Evolutionary conservation across 2,113 vertebrate genomes (phyloP).

Genomic region (Tragelaphus scriptus): DNA sequence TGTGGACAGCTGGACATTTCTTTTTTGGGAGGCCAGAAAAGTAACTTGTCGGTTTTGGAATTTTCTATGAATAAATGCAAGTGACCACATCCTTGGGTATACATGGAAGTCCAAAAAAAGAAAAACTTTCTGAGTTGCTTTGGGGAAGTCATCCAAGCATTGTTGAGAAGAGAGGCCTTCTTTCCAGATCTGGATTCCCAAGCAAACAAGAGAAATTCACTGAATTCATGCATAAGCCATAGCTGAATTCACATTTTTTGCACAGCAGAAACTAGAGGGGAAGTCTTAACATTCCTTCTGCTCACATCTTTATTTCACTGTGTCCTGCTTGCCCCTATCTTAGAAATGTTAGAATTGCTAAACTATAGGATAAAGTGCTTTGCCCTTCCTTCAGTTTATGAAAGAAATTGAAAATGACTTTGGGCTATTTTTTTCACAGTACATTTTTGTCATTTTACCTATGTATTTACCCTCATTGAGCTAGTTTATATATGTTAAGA

Average conservation of each 20-base stretch:
- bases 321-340: not conserved
- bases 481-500: not conserved
- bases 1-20: not conserved
- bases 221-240: not conserved
- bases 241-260: not conserved
- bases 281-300: not conserved
- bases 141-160: not conserved
- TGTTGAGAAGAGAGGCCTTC: not conserved
- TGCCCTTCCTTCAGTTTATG: not conserved
- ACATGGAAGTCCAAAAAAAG: not conserved
- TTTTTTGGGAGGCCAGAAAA: not conserved
- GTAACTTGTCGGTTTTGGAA: not conserved
- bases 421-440: not conserved
- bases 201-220: not conserved
- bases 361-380: not conserved
- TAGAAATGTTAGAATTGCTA: not conserved
- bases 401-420: not conserved
- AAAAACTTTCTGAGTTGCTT: not conserved
- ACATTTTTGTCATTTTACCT: not conserved
- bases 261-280: not conserved
- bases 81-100: not conserved
- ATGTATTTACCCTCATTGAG: not conserved
- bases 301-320: not conserved
- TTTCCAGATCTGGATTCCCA: not conserved
- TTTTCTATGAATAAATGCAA: conserved; percentile 30